Evolutionary conservation across 2,888 invertebrate species (phyloP).

Genomic region (Nomada fucata): DNA sequence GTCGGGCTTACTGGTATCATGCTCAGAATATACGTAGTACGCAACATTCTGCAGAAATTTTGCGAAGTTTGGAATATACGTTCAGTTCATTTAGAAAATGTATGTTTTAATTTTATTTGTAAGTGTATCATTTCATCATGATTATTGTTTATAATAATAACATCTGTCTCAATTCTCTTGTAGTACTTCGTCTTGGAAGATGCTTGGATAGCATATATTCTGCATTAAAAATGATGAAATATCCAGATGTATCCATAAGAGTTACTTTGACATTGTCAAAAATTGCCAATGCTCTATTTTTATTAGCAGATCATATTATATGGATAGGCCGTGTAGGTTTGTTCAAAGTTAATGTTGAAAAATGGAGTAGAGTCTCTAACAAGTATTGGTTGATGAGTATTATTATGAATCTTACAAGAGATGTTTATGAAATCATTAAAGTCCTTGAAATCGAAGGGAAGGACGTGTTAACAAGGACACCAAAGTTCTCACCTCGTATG

Average conservation of each 20-base stretch:
- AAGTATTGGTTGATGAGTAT: slow-evolving; percentile 95
- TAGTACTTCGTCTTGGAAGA: slow-evolving; percentile 94
- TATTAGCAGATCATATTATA: slow-evolving; percentile 94
- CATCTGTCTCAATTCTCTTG: slow-evolving; percentile 57
- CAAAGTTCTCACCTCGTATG: slow-evolving; percentile 36
- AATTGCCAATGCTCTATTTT: slow-evolving; percentile 91
- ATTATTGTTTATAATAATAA: slow-evolving; percentile 2
- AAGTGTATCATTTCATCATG: slow-evolving; percentile 12
- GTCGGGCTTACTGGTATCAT: slow-evolving; percentile 92
- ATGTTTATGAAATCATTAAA: slow-evolving; percentile 92
- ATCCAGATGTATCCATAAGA: slow-evolving; percentile 89
- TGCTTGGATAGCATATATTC: slow-evolving; percentile 92
- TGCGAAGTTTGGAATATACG: slow-evolving; percentile 93
- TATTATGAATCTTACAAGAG: slow-evolving; percentile 91
- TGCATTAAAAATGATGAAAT: slow-evolving; percentile 89
- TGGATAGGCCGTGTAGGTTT: slow-evolving; percentile 92
- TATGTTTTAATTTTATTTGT: slow-evolving; percentile 80
- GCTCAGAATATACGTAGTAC: slow-evolving; percentile 87
- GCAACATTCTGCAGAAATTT: slow-evolving; percentile 87
- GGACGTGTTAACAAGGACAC: slow-evolving; percentile 30
- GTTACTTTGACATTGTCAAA: slow-evolving; percentile 91
- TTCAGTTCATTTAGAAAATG: slow-evolving; percentile 94
- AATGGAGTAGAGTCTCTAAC: slow-evolving; percentile 90
- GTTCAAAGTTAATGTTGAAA: slow-evolving; percentile 88
- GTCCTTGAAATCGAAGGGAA: slow-evolving; percentile 85